Conservation (phyloP, 2,888 invertebrate species). For the Microctonus brassicae region DNA sequence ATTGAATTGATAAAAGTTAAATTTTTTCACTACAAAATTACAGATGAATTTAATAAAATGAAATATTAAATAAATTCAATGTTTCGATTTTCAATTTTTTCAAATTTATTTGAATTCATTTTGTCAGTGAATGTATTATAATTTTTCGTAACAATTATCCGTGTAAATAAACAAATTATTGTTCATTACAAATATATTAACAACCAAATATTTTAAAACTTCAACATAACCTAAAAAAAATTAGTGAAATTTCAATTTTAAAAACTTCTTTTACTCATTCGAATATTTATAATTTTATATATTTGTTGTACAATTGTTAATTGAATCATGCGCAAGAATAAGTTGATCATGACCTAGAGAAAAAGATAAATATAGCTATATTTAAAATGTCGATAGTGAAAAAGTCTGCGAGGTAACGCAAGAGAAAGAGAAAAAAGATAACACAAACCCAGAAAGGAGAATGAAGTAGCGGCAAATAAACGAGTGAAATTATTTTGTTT, state of each 20-base stretch:
- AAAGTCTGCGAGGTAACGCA: background rate
- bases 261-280: background rate
- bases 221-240: no score
- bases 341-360: conserved; percentile 15
- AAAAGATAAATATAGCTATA: background rate
- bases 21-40: no score
- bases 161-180: no score
- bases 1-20: no score
- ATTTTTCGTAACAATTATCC: no score
- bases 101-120: no score
- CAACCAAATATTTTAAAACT: no score
- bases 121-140: no score
- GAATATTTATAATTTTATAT: background rate
- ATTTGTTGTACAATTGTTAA: background rate
- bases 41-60: no score
- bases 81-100: no score
- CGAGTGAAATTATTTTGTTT: background rate
- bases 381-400: background rate
- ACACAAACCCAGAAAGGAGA: background rate
- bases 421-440: background rate
- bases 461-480: background rate
- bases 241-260: background rate
- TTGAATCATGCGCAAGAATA: conserved; percentile 15
- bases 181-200: no score
- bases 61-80: no score